Conservation (phyloP, 2,113 vertebrate species). For the Heterotis niloticus region DNA sequence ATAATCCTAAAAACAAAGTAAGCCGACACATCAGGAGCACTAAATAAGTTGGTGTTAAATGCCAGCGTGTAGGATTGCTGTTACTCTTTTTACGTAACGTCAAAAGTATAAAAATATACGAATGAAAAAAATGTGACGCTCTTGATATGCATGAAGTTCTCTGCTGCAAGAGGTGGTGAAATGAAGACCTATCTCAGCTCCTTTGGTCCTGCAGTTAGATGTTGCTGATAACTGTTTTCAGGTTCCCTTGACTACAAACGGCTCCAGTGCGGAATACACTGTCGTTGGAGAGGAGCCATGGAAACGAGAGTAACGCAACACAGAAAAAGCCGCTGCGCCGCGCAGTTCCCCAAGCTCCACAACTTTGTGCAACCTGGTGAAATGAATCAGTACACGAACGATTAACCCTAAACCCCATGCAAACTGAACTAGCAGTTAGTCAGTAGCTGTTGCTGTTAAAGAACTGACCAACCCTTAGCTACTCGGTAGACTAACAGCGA, state of each 20-base stretch:
- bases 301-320: constrained; percentile 85
- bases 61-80: too few relatives aligned
- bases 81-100: too few relatives aligned
- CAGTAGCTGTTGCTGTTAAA: constrained; percentile 55
- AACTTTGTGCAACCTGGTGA: constrained; percentile 67
- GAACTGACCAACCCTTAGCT: constrained; percentile 57
- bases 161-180: constrained; percentile 16
- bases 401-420: constrained; percentile 42
- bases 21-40: too few relatives aligned
- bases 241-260: constrained; percentile 94
- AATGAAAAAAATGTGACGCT: too few relatives aligned
- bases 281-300: constrained; percentile 88
- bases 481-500: constrained; percentile 58
- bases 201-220: constrained; percentile 61
- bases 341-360: constrained; percentile 68
- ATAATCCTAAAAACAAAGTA: too few relatives aligned
- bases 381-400: constrained; percentile 44
- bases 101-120: too few relatives aligned
- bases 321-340: constrained; percentile 63
- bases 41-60: too few relatives aligned
- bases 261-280: constrained; percentile 88
- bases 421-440: constrained; percentile 68
- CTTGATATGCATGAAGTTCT: neutral
- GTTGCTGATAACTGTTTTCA: constrained; percentile 83
- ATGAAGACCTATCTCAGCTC: constrained; percentile 13